Evolutionary conservation across 2,888 invertebrate genomes (phyloP), one percentile per base, ranked within the genome.

Genomic region (Formica aserva): DNA sequence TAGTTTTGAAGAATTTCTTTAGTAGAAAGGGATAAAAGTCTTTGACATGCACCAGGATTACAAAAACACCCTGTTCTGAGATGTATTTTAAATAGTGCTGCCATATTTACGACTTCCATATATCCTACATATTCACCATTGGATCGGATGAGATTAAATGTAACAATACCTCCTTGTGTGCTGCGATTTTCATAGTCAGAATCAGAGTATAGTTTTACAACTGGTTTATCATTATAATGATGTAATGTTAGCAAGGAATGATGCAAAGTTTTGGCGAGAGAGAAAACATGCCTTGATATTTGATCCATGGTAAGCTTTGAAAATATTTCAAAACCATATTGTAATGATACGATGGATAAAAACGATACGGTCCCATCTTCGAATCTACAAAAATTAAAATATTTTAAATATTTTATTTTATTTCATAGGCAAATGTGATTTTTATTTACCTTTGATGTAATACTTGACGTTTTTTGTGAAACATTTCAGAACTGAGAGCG

Each of bases 21-120:
- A 75, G 97, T 96, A 0, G 96, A 95, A 11, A 98, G 95, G 9
- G 95, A 95, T 66, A 99, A 95, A 92, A 98, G 97, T 71, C 97
- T 95, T 94, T 98, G 98, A 93, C 99, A 99, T 1, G 99, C 98
- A 18, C 99, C 99, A 1, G 98, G 97, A 95, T 99, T 99, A 94
- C 99, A 99, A 94, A 99, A 98, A 94, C 99, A 99, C 0, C 99
- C 99, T 1, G 98, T 98, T 87, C 99, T 96, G 60, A 99, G 94
- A 89, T 97, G 97, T 74, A 99, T 97, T 90, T 97, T 97, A 93
- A 98, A 97, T 76, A 99, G 95, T 89, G 98, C 97, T 0, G 98
- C 98, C 95, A 99, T 97, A 92, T 98, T 97, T 92, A 98, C 97
- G 84, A 99, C 98, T 96, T 99, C 98, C 85, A 97, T 96, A 95